Evolutionary conservation across 2,888 invertebrate species (phyloP), one percentile per base, ranked within the genome.

Genomic region (Hybos culiciformis): DNA sequence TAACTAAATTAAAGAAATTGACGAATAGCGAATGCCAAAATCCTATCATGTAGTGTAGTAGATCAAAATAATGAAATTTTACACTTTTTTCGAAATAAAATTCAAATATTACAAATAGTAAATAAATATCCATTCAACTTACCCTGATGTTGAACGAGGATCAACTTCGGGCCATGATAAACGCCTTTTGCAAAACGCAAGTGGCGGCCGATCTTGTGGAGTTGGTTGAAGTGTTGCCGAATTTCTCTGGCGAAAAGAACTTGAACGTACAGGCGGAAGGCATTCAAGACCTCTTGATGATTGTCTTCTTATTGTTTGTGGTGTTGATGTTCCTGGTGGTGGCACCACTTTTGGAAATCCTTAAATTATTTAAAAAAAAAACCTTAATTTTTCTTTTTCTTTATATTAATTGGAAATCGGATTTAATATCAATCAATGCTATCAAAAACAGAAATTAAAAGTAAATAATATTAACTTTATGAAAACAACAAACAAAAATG

Each of bases 111-210:
- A n/a, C n/a, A n/a, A n/a, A n/a, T n/a, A n/a, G n/a, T n/a, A n/a
- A n/a, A n/a, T n/a, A n/a, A n/a, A n/a, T n/a, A n/a, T n/a, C n/a
- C n/a, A n/a, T n/a, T n/a, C 26, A 29, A 67, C 77, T 78, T 68
- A 85, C 86, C 86, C 85, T 7, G 85, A 85, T 51, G 81, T 79
- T 37, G 84, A 81, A 49, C 83, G 80, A 56, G 80, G 83, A 63
- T 86, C 85, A 46, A 86, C 80, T 65, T 86, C 86, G 8, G 85
- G 86, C 86, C 86, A 86, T 26, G 84, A 84, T 26, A 80, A 72
- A 37, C 85, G 72, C 40, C 86, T 70, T 51, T 80, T 78, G 63
- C 85, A 85, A 60, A 85, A 86, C 38, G 77, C 78, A 63, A 81
- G 73, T 24, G 78, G 73, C 9, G 80, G 78, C 42, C 78, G 75